Percentiles rank a stretch among this genome's conserved stretches.
These are phyloP conservation scores for Orchesellides sinensis DNA, from an alignment of 2,888 invertebrate species.

Conservation along the genomic window DNA sequence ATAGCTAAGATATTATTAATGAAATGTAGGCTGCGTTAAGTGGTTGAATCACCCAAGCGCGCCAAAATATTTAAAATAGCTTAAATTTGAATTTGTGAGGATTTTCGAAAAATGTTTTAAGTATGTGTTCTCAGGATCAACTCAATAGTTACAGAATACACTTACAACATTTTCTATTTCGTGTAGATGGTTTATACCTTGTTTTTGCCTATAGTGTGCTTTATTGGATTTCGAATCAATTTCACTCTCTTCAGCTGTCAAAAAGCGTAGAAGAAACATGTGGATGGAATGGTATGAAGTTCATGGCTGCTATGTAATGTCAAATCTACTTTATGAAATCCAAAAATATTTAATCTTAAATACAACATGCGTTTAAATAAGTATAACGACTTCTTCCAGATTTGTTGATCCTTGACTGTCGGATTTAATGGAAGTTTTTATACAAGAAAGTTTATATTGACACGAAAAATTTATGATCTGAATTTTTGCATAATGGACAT, in stretches of 20 bases:
- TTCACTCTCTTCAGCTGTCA: neutral
- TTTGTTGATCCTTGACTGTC: neutral
- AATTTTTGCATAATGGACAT: too few species aligned
- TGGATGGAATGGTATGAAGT: too few species aligned
- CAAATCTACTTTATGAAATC: neutral
- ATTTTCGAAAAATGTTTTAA: too few species aligned
- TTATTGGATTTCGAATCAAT: constrained; percentile 5
- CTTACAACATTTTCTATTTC: neutral
- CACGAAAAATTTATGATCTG: constrained; percentile 11
- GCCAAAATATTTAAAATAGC: too few species aligned
- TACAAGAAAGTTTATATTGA: neutral
- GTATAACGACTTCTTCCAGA: neutral
- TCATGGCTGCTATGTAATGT: too few species aligned
- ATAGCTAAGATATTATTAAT: too few species aligned
- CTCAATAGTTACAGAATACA: too few species aligned
- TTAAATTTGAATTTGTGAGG: too few species aligned
- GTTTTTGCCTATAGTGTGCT: constrained; percentile 15
- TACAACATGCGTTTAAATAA: neutral
- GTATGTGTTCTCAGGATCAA: too few species aligned
- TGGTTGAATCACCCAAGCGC: too few species aligned
- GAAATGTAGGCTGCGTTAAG: too few species aligned
- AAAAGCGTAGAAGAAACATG: neutral
- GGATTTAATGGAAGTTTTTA: constrained; percentile 12
- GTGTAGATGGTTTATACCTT: constrained; percentile 3
- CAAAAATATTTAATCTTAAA: too few species aligned